Conservation (phyloP, 2,113 vertebrate species). For the Noturus placidus region DNA sequence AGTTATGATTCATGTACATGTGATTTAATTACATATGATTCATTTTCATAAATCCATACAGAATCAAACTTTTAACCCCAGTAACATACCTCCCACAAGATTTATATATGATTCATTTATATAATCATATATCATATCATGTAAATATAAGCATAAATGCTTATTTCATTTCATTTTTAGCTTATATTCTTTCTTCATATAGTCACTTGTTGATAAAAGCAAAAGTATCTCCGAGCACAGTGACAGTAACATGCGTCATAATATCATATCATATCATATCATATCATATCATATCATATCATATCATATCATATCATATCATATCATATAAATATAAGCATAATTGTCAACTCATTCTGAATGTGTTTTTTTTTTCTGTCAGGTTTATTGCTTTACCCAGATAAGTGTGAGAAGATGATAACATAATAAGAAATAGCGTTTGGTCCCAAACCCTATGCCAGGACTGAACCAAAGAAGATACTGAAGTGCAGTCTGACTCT, state of each 20-base stretch:
- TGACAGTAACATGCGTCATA: not conserved
- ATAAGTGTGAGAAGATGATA: conserved; percentile 67
- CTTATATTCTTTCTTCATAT: not conserved
- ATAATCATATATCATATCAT: too few species aligned
- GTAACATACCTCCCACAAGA: too few species aligned
- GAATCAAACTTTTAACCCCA: too few species aligned
- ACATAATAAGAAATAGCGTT: conserved; percentile 66
- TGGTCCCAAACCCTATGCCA: conserved; percentile 51
- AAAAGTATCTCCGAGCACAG: not conserved
- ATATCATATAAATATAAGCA: not conserved
- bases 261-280: too few species aligned
- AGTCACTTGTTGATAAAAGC: not conserved
- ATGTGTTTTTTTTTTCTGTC: not conserved
- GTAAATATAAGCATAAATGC: too few species aligned
- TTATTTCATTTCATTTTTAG: not conserved
- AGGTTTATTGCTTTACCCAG: conserved; percentile 74
- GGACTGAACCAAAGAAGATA: conserved; percentile 56
- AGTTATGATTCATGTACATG: too few species aligned
- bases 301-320: too few species aligned
- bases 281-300: too few species aligned
- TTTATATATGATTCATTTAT: too few species aligned
- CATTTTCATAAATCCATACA: too few species aligned
- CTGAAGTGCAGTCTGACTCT: conserved; percentile 54
- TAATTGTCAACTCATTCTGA: too few species aligned
- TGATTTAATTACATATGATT: too few species aligned